phyloP scores from a whole-genome alignment of 35 echinoderm and acorn worm genomes.

The Nesometra sesokonis region DNA sequence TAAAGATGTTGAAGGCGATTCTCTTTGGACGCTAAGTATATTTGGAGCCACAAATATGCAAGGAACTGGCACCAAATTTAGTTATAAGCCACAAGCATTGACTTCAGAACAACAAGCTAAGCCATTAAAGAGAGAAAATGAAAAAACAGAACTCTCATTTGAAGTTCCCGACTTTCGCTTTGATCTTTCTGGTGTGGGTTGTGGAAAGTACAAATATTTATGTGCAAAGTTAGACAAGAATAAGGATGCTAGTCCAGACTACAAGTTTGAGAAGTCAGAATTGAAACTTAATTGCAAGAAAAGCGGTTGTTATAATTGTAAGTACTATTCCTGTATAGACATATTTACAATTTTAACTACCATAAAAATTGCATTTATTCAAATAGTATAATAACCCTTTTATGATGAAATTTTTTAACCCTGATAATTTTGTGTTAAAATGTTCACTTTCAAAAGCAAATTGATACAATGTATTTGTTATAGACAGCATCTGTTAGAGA shows the following conservation, averaged over 20 bases:
- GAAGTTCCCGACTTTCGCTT: neutral
- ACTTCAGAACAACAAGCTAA: slow-evolving; percentile 26
- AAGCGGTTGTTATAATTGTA: neutral
- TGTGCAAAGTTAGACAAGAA: neutral
- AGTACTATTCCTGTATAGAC: neutral
- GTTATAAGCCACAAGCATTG: slow-evolving; percentile 64
- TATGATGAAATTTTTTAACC: no score
- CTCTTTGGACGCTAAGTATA: slow-evolving; percentile 68
- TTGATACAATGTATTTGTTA: no score
- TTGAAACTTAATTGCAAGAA: neutral
- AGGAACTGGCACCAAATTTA: slow-evolving; percentile 61
- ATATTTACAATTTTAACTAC: no score
- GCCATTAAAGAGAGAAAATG: neutral
- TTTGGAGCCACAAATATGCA: slow-evolving; percentile 54
- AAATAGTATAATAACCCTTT: no score
- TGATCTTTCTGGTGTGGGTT: neutral
- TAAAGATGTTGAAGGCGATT: slow-evolving; percentile 33
- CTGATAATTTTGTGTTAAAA: no score
- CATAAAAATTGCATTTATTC: no score
- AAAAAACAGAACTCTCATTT: neutral
- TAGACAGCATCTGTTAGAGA: no score
- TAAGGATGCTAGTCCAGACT: neutral
- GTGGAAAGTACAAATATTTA: neutral
- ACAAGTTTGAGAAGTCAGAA: neutral
- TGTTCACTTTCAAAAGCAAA: no score